A percentile compares a stretch with the other conserved stretches of the same genome.
phyloP scores from a whole-genome alignment of 2,888 invertebrate genomes.

The Andrena dorsata region DNA sequence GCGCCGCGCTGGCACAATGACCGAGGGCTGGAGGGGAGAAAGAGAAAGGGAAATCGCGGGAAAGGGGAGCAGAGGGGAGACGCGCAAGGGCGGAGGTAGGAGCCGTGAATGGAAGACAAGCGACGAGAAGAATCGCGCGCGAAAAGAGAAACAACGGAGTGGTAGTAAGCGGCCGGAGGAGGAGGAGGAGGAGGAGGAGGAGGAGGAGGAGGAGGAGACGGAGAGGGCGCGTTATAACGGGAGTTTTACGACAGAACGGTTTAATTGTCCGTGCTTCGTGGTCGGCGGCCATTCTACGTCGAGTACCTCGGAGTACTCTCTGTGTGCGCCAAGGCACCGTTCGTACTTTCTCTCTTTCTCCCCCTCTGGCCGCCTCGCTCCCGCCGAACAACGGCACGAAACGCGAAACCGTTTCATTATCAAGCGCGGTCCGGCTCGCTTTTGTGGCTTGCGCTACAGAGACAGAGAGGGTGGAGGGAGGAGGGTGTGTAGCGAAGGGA shows the following conservation, averaged over 20 bases:
- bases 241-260: slow-evolving; percentile 73
- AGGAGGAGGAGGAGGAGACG: neutral
- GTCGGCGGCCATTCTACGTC: slow-evolving; percentile 70
- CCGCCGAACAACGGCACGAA: slow-evolving; percentile 65
- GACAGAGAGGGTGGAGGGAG: slow-evolving; percentile 10
- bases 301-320: slow-evolving; percentile 64
- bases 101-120: slow-evolving; percentile 67
- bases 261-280: slow-evolving; percentile 77
- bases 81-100: neutral
- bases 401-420: slow-evolving; percentile 74
- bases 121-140: slow-evolving; percentile 68
- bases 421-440: slow-evolving; percentile 66
- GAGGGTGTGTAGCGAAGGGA: slow-evolving; percentile 17
- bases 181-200: too few relatives aligned
- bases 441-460: slow-evolving; percentile 58
- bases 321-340: slow-evolving; percentile 64
- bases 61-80: neutral
- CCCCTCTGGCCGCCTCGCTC: slow-evolving; percentile 4
- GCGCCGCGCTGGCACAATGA: slow-evolving; percentile 19
- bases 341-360: slow-evolving; percentile 60
- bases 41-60: neutral
- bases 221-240: slow-evolving; percentile 68
- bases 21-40: neutral
- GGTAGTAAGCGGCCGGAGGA: slow-evolving; percentile 51
- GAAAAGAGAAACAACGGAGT: slow-evolving; percentile 61